A percentile compares a stretch with the other conserved stretches of the same genome.
phyloP scores from a whole-genome alignment of 2,888 invertebrate genomes.

The Himalopsyche tibetana region DNA sequence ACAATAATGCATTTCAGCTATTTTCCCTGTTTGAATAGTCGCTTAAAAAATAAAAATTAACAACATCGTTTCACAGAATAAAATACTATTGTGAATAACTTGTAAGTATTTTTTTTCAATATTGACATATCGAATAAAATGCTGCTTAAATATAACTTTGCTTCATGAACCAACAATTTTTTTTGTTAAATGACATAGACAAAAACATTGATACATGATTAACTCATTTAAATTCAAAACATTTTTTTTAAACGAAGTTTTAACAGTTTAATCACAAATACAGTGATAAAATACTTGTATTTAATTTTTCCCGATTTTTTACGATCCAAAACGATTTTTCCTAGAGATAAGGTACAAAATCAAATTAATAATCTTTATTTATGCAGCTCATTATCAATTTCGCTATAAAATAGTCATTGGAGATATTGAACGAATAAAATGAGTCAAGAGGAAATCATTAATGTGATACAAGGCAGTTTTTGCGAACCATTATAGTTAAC shows the following conservation, averaged over 20 bases:
- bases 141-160: not conserved
- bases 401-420: not conserved
- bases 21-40: too few species aligned
- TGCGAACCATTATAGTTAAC: constrained; percentile 20
- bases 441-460: constrained; percentile 30
- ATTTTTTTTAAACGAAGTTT: not conserved
- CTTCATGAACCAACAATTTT: not conserved
- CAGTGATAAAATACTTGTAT: not conserved
- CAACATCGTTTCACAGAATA: too few species aligned
- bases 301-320: not conserved
- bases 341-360: not conserved
- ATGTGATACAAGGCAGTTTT: not conserved
- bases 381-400: not conserved
- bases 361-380: constrained; percentile 1
- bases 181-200: not conserved
- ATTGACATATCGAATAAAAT: not conserved
- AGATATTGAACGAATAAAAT: constrained; percentile 3
- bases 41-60: too few species aligned
- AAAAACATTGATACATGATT: not conserved
- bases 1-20: too few species aligned
- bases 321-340: not conserved
- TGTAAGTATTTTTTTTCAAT: not conserved
- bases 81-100: too few species aligned
- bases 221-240: not conserved
- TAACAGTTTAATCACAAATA: not conserved